Conservation (phyloP, 2,888 invertebrate species). For the Drosophila phalerata region DNA sequence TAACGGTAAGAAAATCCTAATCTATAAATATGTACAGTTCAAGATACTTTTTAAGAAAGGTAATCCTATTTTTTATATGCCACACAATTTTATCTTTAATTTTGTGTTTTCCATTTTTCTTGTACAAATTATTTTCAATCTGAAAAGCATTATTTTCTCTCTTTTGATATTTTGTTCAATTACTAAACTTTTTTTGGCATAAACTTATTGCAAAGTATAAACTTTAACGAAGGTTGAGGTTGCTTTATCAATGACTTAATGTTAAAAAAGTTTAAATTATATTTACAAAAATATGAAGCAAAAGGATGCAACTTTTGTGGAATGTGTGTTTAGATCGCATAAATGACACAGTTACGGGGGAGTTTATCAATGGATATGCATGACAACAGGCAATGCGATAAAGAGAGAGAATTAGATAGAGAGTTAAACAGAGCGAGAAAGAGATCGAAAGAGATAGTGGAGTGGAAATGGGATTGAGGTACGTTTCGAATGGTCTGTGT, state of each 20-base stretch:
- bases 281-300: conserved; percentile 41
- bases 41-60: not conserved
- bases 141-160: not conserved
- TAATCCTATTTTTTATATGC: not conserved
- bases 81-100: not conserved
- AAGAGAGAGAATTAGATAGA: conserved; percentile 17
- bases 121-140: not conserved
- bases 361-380: conserved; percentile 19
- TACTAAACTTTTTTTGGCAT: not conserved
- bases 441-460: conserved; percentile 17
- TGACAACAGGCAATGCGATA: conserved; percentile 47
- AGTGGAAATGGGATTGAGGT: conserved; percentile 15
- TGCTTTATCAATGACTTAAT: not conserved
- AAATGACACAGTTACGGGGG: conserved; percentile 21
- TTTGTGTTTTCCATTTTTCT: not conserved
- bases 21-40: not conserved
- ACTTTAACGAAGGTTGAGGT: not conserved
- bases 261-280: conserved; percentile 4
- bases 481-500: conserved; percentile 40
- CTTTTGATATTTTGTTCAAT: not conserved
- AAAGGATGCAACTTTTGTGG: conserved; percentile 22
- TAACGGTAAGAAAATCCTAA: not conserved
- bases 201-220: not conserved
- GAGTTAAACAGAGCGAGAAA: conserved; percentile 19
- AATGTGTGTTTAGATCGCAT: conserved; percentile 5